Conservation (phyloP, 2,888 invertebrate species). For the Leptopilina syphax region DNA sequence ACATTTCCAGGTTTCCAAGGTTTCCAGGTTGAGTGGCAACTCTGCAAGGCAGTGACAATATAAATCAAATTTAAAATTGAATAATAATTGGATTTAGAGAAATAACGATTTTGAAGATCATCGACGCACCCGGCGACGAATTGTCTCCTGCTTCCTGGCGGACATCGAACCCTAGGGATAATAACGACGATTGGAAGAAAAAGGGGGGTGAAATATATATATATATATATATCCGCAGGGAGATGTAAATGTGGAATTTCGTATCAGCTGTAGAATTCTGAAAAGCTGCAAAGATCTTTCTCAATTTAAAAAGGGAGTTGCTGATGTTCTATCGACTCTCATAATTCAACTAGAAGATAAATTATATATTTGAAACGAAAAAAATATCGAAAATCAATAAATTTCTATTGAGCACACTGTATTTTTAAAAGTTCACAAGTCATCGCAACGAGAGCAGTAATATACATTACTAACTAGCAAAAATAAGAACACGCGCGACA, state of each 20-base stretch:
- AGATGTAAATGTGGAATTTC: background rate
- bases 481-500: too few relatives aligned
- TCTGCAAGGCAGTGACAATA: background rate
- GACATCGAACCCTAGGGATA: constrained; percentile 61
- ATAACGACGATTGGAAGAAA: constrained; percentile 19
- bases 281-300: constrained; percentile 11
- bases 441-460: background rate
- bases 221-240: background rate
- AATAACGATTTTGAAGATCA: constrained; percentile 58
- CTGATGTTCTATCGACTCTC: background rate
- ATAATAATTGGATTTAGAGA: constrained; percentile 2
- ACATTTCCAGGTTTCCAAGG: too few relatives aligned
- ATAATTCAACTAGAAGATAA: constrained; percentile 5
- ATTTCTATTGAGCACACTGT: background rate
- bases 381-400: constrained; percentile 17
- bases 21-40: too few relatives aligned
- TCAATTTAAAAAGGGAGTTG: background rate
- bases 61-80: background rate
- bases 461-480: too few relatives aligned
- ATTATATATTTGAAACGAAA: background rate
- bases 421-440: background rate
- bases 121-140: constrained; percentile 61
- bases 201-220: constrained; percentile 45
- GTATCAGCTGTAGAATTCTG: constrained; percentile 12
- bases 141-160: constrained; percentile 62